Percentiles rank a stretch among this genome's conserved stretches.
Conservation (phyloP, 2,113 vertebrate genomes). For the Oryctolagus cuniculus region mOryCun1.1 NC_091432.1:143222001-143222500, state of each 20-base stretch:
- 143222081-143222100: no score
- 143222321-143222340: neutral
- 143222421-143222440: neutral
- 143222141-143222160: no score
- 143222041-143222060: no score
- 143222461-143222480: neutral
- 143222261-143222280: neutral
- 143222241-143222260: neutral
- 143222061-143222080: no score
- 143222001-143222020: no score
- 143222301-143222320: neutral
- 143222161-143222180: neutral
- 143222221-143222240: neutral
- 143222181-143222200: neutral
- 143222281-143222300: neutral
- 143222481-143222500: rapidly evolving
- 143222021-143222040: no score
- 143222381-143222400: neutral
- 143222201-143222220: neutral
- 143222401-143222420: neutral
- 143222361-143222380: neutral
- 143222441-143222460: neutral
- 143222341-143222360: neutral
- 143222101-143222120: no score
- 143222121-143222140: no score